Conservation (phyloP, 2,888 invertebrate species). For the Anarsia innoxiella region DNA sequence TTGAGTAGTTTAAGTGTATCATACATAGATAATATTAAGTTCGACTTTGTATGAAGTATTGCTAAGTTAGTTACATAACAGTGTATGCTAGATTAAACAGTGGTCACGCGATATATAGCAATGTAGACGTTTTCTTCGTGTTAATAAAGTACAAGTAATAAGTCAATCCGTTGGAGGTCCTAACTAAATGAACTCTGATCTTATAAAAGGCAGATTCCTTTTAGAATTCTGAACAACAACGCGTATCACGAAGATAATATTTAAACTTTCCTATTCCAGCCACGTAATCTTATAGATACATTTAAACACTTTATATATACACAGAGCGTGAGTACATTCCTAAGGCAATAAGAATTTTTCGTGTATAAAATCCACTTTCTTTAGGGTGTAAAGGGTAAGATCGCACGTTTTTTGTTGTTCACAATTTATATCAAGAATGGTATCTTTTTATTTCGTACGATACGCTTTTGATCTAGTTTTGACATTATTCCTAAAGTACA, state of each 20-base stretch:
- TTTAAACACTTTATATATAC: background rate
- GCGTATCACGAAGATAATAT: no score
- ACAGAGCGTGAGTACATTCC: constrained; percentile 7
- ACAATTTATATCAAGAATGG: constrained; percentile 1
- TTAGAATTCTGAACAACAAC: no score
- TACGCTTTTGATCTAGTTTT: background rate
- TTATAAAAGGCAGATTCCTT: no score
- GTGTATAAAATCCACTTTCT: constrained; percentile 7
- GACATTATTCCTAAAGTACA: background rate
- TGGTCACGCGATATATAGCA: constrained; percentile 33
- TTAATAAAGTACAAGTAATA: constrained; percentile 12
- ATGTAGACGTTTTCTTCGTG: constrained; percentile 3
- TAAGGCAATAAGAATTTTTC: constrained; percentile 6
- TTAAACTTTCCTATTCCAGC: constrained; percentile 7
- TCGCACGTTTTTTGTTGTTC: constrained; percentile 4
- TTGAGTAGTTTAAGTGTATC: constrained; percentile 70
- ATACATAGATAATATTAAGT: constrained; percentile 64
- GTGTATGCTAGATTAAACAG: constrained; percentile 36
- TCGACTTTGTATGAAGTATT: constrained; percentile 69
- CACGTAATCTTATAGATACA: constrained; percentile 6
- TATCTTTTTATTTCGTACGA: constrained; percentile 1
- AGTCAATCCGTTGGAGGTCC: background rate
- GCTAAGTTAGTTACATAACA: constrained; percentile 51
- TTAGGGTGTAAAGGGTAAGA: constrained; percentile 4
- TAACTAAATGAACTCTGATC: constrained; percentile 2